Conservation (phyloP, 30 jellyfish, hydroid and myxozoan genomes). For the Hydractinia echinata region DNA sequence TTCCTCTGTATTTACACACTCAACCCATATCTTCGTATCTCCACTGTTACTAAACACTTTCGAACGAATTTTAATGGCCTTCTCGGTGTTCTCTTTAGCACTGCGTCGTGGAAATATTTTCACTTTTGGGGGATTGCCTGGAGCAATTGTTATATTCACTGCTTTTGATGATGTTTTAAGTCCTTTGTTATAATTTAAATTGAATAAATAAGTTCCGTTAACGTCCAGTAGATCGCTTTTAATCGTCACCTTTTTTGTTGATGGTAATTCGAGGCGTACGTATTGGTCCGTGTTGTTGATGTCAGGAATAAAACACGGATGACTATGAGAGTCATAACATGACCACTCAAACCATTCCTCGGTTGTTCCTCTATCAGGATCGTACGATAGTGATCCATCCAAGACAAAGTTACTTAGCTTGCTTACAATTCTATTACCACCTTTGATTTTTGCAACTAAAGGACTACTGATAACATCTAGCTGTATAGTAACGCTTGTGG, state of each 20-base stretch:
- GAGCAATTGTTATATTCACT: constrained; percentile 33
- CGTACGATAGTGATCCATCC: constrained; percentile 62
- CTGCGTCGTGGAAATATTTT: constrained; percentile 37
- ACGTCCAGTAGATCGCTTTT: constrained; percentile 35
- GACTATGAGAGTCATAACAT: constrained; percentile 28
- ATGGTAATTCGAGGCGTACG: constrained; percentile 43
- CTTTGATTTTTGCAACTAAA: constrained; percentile 43
- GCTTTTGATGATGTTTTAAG: constrained; percentile 33
- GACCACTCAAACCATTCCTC: constrained; percentile 51
- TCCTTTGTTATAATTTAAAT: constrained; percentile 50
- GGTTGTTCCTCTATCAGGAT: constrained; percentile 47
- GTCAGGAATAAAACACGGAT: constrained; percentile 54
- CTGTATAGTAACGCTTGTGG: constrained; percentile 46
- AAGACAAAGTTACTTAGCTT: constrained; percentile 20
- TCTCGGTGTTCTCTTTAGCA: constrained; percentile 37
- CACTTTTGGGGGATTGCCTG: constrained; percentile 67
- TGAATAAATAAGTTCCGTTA: constrained; percentile 49
- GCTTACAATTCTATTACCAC: constrained; percentile 61
- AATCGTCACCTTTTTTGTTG: constrained; percentile 17
- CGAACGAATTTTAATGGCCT: constrained; percentile 39
- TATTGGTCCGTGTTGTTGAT: constrained; percentile 31
- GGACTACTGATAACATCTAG: constrained; percentile 42
- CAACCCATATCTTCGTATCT: constrained; percentile 48
- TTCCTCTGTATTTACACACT: constrained; percentile 47
- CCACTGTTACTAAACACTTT: constrained; percentile 13